Evolutionary conservation across 2,113 vertebrate species (phyloP).

Genomic region (Falcunculus frontatus): DNA sequence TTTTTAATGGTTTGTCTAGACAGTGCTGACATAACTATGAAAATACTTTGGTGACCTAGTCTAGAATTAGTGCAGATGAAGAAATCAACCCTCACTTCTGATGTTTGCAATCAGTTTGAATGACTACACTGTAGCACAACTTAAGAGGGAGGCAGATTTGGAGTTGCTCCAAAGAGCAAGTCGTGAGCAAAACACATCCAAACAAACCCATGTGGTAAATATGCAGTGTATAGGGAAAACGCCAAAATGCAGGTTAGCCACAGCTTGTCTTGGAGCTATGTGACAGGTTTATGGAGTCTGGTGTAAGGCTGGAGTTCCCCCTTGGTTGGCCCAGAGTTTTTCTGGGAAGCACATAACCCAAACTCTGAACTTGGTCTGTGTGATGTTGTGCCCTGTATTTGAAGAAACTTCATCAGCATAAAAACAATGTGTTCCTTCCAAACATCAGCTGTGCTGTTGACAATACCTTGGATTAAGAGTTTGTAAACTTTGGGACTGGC

Average conservation of each 20-base stretch:
- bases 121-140: conserved; percentile 18
- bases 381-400: not conserved
- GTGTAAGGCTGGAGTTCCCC: not conserved
- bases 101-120: conserved; percentile 57
- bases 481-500: not conserved
- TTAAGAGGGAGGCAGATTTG: conserved; percentile 57
- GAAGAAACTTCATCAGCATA: not conserved
- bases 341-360: not conserved
- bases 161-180: conserved; percentile 48
- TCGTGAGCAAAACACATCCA: conserved; percentile 28
- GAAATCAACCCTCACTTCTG: conserved; percentile 52
- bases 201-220: not conserved
- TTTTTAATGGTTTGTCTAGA: conserved; percentile 65
- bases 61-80: conserved; percentile 52
- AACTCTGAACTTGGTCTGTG: not conserved
- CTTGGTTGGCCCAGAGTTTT: not conserved
- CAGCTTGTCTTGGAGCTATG: not conserved
- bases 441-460: not conserved
- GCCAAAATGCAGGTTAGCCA: not conserved
- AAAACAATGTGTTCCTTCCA: not conserved
- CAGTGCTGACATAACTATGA: conserved; percentile 58
- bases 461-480: not conserved
- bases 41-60: conserved; percentile 60
- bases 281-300: not conserved
- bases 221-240: not conserved